Evolutionary conservation across 2,888 invertebrate genomes (phyloP), one percentile per base, ranked within the genome.

Genomic region (Limnephilus rhombicus): DNA sequence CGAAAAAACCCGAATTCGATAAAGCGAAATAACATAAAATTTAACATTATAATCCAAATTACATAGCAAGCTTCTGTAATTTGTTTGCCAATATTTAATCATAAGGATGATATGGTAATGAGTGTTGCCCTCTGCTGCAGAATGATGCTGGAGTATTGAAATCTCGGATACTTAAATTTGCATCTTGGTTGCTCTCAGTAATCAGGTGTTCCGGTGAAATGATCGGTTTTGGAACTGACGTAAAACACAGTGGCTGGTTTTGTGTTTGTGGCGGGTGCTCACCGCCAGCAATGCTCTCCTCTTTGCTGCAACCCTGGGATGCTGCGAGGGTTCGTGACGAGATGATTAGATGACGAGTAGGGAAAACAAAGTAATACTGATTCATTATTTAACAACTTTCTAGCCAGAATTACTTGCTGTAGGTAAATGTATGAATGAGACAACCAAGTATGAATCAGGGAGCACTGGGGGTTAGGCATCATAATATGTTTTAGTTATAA

Each of bases 91-190:
- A 86, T 86, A 86, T 86, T 86, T 86, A 86, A 86, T 86, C 2
- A 86, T 49, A 86, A n/a, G 86, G 86, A 86, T 86, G 45, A 41
- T 41, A 85, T 41, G 45, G 45, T 86, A 86, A 86, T 86, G 86
- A 7, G n/a, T n/a, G 29, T 34, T 68, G 41, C 83, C 83, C 18
- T 24, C 83, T 41, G 37, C n/a, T 4, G 83, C 15, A 29, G 45
- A 83, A 18, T 53, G 49, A 12, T 53, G 83, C 85, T 31, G 29
- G 13, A 85, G 83, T 81, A 89, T 83, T 81, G 83, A 91, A 92
- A 92, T 92, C 91, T 92, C 31, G 13, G 80, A 85, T 85, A 85
- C 41, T 89, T n/a, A 85, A 92, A 92, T 92, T 92, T 92, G 91
- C 91, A 92, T 92, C 85, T 68, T 7, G 24, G 68, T 9, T n/a